Evolutionary conservation across 2,113 vertebrate species (phyloP).

Genomic region (Syrrhaptes paradoxus): DNA sequence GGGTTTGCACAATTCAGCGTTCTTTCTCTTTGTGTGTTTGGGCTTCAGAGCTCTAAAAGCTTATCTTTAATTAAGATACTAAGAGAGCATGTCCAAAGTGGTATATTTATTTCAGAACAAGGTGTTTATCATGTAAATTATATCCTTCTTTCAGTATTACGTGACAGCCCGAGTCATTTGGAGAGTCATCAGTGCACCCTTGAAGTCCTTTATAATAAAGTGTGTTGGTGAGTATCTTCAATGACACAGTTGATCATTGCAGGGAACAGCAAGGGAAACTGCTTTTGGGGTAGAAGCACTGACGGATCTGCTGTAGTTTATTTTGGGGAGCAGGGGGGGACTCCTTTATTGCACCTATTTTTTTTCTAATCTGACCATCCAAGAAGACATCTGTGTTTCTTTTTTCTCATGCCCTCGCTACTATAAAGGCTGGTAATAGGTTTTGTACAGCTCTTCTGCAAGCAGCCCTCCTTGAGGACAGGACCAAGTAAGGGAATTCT

Average conservation of each 20-base stretch:
- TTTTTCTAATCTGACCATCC: not conserved
- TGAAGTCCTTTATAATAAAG: not conserved
- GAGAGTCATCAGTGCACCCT: not conserved
- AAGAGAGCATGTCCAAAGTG: not conserved
- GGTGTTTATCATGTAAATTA: not conserved
- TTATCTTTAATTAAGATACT: not conserved
- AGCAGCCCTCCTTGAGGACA: not conserved
- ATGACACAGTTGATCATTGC: not conserved
- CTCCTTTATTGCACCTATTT: not conserved
- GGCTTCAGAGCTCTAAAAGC: not conserved
- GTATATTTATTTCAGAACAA: not conserved
- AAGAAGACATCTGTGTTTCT: not conserved
- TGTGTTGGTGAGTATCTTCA: not conserved
- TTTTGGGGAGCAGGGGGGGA: not conserved
- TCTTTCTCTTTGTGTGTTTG: not conserved
- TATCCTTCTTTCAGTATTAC: not conserved
- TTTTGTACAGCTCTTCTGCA: not conserved
- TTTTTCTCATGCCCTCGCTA: not conserved
- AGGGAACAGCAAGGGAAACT: not conserved
- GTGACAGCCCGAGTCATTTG: not conserved
- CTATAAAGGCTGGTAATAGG: not conserved
- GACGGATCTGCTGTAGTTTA: not conserved
- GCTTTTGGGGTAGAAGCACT: not conserved
- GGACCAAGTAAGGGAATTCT: conserved; percentile 17
- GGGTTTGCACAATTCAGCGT: not conserved